Base-by-base conservation (phyloP, 2,888 invertebrate species). In the Acronicta leporina region DNA sequence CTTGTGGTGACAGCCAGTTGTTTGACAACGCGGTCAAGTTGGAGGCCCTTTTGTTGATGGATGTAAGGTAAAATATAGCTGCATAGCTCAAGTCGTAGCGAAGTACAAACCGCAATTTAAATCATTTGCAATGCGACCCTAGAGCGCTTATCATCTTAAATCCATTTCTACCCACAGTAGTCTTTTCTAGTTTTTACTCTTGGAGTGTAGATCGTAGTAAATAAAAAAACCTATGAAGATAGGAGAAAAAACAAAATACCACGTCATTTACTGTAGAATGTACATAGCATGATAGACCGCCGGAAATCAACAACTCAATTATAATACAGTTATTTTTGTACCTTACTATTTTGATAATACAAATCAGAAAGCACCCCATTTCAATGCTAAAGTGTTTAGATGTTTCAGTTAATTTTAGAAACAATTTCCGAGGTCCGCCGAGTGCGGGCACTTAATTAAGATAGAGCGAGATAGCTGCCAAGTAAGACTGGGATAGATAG, bases 381-480 rank as follows among this genome's bases (percentile, higher is more conserved):
- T 48, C 43, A 54, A 38, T 45, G 20, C 35, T 35, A 9, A 46
- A 53, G 54, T 63, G 70, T 70, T 70, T 46, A 47, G 43, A 60
- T 74, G 74, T 70, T 77, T 77, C 38, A 60, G 49, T 68, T 63
- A 59, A 70, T 67, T 58, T 66, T 57, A 53, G 67, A 58, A 56
- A 70, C 45, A 63, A 60, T 41, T 25, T 42, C 10, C 53, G 46
- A 25, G 43, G 73, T 64, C 25, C 38, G 53, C 20, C 35, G 53
- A 35, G 1, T 50, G 64, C 68, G 63, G 43, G 7, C 5, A 15
- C 33, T 53, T 46, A 14, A 49, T 55, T 65, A 14, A 38, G 48
- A 43, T 49, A 10, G 14, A 51, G 50, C 16, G 47, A 47, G 55
- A 41, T 51, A 55, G 16, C 33, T 48, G 40, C 38, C 10, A 61